These are phyloP conservation scores for Papilio elwesi DNA, from an alignment of 2,888 invertebrate genomes.

Conservation along the genomic window DNA sequence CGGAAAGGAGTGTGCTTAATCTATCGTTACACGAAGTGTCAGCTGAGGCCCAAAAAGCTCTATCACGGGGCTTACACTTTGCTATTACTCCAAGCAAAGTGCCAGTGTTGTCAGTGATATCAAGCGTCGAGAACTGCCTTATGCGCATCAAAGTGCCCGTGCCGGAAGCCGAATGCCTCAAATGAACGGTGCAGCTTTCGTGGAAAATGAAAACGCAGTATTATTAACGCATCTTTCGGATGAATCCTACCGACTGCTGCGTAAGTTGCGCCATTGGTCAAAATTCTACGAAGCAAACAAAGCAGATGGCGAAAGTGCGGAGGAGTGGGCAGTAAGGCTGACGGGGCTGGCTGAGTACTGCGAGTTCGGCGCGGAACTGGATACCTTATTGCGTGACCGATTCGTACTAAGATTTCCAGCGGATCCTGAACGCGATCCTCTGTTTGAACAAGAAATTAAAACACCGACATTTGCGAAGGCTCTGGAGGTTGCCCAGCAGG, in stretches of 20 bases:
- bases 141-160: neutral
- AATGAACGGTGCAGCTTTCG: neutral
- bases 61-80: slow-evolving; percentile 1
- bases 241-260: neutral
- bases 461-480: slow-evolving; percentile 39
- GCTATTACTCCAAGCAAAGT: neutral
- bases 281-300: slow-evolving; percentile 45
- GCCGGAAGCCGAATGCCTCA: slow-evolving; percentile 7
- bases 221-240: neutral
- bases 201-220: slow-evolving; percentile 1
- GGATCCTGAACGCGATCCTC: slow-evolving; percentile 40
- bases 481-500: slow-evolving; percentile 40
- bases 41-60: neutral
- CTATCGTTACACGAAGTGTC: neutral
- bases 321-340: slow-evolving; percentile 45
- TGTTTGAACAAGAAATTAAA: slow-evolving; percentile 40
- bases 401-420: slow-evolving; percentile 42
- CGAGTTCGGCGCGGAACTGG: slow-evolving; percentile 41
- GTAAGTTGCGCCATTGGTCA: slow-evolving; percentile 37
- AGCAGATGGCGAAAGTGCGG: slow-evolving; percentile 39
- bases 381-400: slow-evolving; percentile 39
- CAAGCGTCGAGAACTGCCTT: neutral
- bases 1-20: neutral
- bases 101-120: neutral
- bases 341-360: slow-evolving; percentile 43